Percentiles rank a stretch among this genome's conserved stretches.
These are phyloP conservation scores for Simalia tracyae DNA, from an alignment of 2,797 vertebrate genomes.

Conservation along the genomic window DNA sequence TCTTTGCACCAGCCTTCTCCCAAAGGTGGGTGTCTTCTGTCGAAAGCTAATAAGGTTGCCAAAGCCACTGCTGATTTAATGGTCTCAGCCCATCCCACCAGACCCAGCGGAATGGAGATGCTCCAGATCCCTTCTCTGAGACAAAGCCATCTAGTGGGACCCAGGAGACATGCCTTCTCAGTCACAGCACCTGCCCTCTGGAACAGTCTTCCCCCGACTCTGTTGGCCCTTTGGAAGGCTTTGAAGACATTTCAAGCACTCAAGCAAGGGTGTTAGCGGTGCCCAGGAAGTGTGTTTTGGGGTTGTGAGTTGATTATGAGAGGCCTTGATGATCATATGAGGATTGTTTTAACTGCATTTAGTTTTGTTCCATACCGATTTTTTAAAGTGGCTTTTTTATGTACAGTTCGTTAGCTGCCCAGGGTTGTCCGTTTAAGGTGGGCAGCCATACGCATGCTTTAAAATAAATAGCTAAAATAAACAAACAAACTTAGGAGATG, in stretches of 20 bases:
- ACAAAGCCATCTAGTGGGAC: no score
- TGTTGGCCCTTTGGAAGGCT: not conserved
- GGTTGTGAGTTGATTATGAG: not conserved
- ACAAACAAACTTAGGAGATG: conserved; percentile 4
- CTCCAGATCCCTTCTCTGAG: no score
- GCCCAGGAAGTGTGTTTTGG: not conserved
- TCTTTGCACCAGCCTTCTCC: no score
- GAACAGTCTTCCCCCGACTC: not conserved
- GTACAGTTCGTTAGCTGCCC: not conserved
- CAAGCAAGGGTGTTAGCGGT: not conserved
- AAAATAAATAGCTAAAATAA: not conserved
- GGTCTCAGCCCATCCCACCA: no score
- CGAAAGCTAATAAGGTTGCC: not conserved
- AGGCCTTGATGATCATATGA: not conserved
- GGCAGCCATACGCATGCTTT: not conserved
- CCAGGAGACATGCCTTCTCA: not conserved
- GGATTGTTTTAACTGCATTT: not conserved
- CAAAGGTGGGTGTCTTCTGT: not conserved
- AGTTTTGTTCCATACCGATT: not conserved
- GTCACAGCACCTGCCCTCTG: not conserved
- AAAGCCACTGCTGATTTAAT: not conserved
- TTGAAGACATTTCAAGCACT: not conserved
- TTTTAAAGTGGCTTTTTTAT: not conserved
- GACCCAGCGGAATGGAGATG: no score
- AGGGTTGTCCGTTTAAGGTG: not conserved